Percentiles rank a stretch among this genome's conserved stretches.
These are phyloP conservation scores for Synodontis membranacea DNA, from an alignment of 2,113 vertebrate species.

Conservation along the genomic window DNA sequence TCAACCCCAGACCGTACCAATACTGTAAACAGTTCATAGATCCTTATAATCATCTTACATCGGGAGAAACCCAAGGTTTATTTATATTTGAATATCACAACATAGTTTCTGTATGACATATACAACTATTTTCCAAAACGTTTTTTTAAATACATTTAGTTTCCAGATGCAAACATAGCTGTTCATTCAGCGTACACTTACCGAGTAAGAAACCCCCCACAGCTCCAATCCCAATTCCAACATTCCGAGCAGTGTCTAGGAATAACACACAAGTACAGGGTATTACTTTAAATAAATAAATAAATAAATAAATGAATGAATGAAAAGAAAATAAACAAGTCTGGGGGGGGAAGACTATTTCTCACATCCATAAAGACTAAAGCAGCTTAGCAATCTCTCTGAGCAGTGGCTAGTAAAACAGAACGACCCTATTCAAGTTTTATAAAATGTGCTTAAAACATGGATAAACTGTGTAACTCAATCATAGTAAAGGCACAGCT, in stretches of 20 bases:
- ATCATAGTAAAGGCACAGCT: background rate
- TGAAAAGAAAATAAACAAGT: background rate
- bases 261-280: background rate
- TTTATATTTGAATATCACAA: background rate
- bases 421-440: background rate
- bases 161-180: background rate
- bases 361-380: background rate
- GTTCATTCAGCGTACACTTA: constrained; percentile 6
- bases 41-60: too few species aligned
- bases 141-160: background rate
- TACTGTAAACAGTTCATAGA: background rate
- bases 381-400: background rate
- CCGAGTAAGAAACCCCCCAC: accelerated
- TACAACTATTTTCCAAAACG: background rate
- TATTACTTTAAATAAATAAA: background rate
- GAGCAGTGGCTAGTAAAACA: background rate
- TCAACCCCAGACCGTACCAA: background rate
- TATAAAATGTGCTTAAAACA: background rate
- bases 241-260: accelerated
- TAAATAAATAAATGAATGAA: background rate
- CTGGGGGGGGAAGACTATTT: background rate
- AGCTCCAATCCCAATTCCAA: background rate
- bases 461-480: background rate
- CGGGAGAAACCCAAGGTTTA: too few species aligned
- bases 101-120: background rate